A percentile compares a stretch with the other conserved stretches of the same genome.
These are phyloP conservation scores for Heliconius cydno DNA, from an alignment of 2,888 invertebrate species.

Conservation along the genomic window DNA sequence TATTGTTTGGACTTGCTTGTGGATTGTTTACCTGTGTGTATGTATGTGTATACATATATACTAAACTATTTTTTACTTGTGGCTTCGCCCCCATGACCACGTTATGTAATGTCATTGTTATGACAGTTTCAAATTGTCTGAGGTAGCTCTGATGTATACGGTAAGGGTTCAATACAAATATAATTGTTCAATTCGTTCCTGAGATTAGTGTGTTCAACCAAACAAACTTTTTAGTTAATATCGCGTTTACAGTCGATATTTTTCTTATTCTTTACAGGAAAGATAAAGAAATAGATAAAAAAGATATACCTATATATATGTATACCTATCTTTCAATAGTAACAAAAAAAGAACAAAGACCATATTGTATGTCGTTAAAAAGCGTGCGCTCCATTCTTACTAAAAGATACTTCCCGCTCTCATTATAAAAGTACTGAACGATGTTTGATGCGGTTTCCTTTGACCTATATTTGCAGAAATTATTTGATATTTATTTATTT, in stretches of 20 bases:
- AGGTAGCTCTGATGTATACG: too few species aligned
- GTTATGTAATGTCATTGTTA: too few species aligned
- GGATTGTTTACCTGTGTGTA: slow-evolving; percentile 13
- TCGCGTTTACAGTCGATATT: too few species aligned
- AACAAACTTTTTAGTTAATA: background rate
- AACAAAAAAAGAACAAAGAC: slow-evolving; percentile 20
- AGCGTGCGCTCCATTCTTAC: slow-evolving; percentile 18
- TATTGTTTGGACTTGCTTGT: slow-evolving; percentile 27
- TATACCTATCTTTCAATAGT: slow-evolving; percentile 7
- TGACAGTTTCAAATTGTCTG: too few species aligned
- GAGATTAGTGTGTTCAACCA: background rate
- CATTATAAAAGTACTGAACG: slow-evolving; percentile 43
- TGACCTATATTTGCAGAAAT: slow-evolving; percentile 31
- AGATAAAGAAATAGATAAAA: slow-evolving; percentile 1
- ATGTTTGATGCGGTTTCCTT: slow-evolving; percentile 35
- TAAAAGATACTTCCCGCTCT: slow-evolving; percentile 29
- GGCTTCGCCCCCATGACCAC: background rate
- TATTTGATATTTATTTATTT: background rate
- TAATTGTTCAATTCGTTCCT: background rate
- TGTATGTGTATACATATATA: background rate
- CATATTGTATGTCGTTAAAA: slow-evolving; percentile 19
- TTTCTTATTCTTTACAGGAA: background rate
- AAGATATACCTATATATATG: background rate
- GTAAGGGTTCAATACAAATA: background rate
- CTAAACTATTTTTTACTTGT: background rate